Evolutionary conservation across 2,888 invertebrate genomes (phyloP).

Genomic region (Colletes collaris): DNA sequence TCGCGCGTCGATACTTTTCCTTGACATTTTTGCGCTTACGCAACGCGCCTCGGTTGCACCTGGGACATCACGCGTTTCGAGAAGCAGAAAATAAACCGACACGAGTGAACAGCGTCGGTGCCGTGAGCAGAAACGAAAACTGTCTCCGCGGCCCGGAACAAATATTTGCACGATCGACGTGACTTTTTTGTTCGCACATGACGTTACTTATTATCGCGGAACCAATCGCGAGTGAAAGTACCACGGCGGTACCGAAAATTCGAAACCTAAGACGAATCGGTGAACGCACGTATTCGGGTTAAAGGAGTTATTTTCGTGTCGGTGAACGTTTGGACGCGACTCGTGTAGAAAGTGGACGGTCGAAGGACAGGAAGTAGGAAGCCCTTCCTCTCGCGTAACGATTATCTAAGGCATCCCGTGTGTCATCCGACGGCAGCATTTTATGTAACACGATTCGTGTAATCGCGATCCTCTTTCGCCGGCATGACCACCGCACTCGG

Average conservation of each 20-base stretch:
- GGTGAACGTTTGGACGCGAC: background rate
- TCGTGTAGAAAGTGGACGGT: background rate
- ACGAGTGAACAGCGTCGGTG: no score
- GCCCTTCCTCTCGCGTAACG: constrained; percentile 47
- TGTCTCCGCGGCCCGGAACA: background rate
- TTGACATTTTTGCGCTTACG: constrained; percentile 24
- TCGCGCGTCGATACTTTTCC: constrained; percentile 21
- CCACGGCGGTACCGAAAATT: background rate
- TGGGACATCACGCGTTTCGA: background rate
- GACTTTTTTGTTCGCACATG: background rate
- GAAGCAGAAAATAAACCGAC: background rate
- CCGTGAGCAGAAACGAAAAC: background rate
- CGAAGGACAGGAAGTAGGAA: constrained; percentile 40
- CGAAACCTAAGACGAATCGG: background rate
- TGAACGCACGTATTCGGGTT: background rate
- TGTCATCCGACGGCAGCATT: constrained; percentile 50
- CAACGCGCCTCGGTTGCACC: background rate
- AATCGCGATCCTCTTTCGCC: constrained; percentile 58
- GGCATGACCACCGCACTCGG: constrained; percentile 55
- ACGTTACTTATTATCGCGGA: no score
- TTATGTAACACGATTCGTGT: constrained; percentile 67
- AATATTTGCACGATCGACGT: background rate
- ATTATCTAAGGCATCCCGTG: constrained; percentile 55
- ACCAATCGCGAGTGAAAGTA: constrained; percentile 22
- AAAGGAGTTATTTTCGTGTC: background rate